Base-by-base conservation (phyloP, 2,113 vertebrate genomes). In the Serranochromis macrocephalus region DNA sequence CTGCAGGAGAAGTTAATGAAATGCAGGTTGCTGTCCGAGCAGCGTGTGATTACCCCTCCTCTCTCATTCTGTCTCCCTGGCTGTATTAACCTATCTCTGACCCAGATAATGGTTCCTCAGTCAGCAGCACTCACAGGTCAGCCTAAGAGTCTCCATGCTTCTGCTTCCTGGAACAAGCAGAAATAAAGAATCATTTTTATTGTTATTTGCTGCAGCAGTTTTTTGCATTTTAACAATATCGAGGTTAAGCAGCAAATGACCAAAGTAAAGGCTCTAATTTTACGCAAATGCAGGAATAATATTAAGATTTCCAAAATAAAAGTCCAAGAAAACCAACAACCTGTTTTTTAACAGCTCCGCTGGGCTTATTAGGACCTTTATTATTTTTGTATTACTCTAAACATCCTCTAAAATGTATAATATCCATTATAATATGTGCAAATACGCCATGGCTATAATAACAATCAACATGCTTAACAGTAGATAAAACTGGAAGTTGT, bases 1-100 rank as follows among this genome's bases (percentile, higher is more conserved):
- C 51, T 84, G 40, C 68, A 29, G 29, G 17, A 51, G 45, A 45
- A 53, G 83, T 81, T 78, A 71, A 89, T 90, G 80, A 84, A 88
- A 89, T 89, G 38, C 80, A 81, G 53, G 87, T 73, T 88, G 36
- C 58, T 84, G 68, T 58, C 36, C 36, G 42, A 36, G 24, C 21
- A 36, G 38, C 40, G 19, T 66, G 40, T 58, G 45, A 55, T 71
- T 78, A 51, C 33, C n/a, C 9, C 42, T 40, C 45, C 58, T 19
- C 80, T 63, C 63, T 83, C 80, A 33, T 5, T 82, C 49, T 47
- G 79, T 79, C 33, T 78, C 75, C 68, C 57, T 81, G 80, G 1
- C 53, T 92, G 45, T 78, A 88, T 92, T 94, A 92, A 92, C 93
- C 94, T 82, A 66, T 81, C 51, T 86, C 58, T 94, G 93, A 96